phyloP scores from a whole-genome alignment of 2,797 vertebrate species.

The Naso thynnoides region DNA sequence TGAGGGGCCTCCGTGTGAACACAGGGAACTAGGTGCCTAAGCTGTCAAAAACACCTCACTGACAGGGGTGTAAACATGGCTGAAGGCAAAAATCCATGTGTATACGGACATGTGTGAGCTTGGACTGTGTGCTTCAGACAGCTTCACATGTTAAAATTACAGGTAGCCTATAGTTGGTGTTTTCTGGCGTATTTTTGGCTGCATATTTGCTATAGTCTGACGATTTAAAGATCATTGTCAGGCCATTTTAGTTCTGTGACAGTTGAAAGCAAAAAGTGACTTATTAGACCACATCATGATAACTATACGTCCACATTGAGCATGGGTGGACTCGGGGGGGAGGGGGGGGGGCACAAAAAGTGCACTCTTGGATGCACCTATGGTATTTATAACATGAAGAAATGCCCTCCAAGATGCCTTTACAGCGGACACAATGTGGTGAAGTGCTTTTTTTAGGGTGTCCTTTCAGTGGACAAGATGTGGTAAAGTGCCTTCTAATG shows the following conservation, averaged over 20 bases:
- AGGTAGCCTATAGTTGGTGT: neutral
- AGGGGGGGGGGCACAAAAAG: too few species aligned
- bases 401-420: too few species aligned
- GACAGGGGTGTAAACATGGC: slow-evolving; percentile 11
- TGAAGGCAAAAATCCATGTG: slow-evolving; percentile 9
- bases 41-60: slow-evolving; percentile 13
- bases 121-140: neutral
- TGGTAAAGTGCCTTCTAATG: too few species aligned
- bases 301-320: too few species aligned
- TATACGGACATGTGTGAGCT: neutral
- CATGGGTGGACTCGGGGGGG: too few species aligned
- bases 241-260: neutral
- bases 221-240: neutral
- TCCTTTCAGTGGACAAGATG: too few species aligned
- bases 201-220: neutral
- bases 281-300: neutral
- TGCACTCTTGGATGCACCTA: too few species aligned
- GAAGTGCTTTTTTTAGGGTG: too few species aligned
- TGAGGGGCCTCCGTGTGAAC: slow-evolving; percentile 6
- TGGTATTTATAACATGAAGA: too few species aligned
- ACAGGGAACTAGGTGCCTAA: slow-evolving; percentile 20
- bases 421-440: too few species aligned
- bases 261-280: neutral
- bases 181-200: neutral
- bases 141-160: neutral